Evolutionary conservation across 2,113 vertebrate genomes (phyloP), one percentile per base, ranked within the genome.

Genomic region (Rhombomys opimus): DNA sequence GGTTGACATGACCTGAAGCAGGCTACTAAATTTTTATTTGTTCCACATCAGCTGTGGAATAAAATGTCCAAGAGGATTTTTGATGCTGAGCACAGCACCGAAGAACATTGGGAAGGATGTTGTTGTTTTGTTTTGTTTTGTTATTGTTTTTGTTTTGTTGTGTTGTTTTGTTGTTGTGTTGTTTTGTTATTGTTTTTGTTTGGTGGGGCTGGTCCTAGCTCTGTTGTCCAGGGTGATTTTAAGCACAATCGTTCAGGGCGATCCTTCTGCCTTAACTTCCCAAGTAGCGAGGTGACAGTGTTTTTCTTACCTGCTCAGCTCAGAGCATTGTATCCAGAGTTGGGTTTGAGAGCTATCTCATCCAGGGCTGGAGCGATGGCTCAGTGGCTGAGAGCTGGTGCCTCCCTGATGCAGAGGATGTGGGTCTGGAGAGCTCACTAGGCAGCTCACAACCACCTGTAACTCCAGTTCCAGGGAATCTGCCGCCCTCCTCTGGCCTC

Each of bases 1-100:
- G 96, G 95, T 97, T 95, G 96, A 81, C 78, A 52, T 41, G 90
- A 95, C 76, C 76, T 84, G 81, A 92, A 92, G 86, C 63, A 88
- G 86, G 59, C 88, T 76, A 61, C 35, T 22, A 2, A 63, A n/a
- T 86, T 95, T 92, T 88, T 87, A 73, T 85, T 63, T 77, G 68
- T 10, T 94, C 4, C 12, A 50, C 72, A 46, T 17, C 65, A 32
- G 12, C 59, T 4, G 32, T 70, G 59, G 9, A 38, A 25, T n/a
- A 72, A 84, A 76, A 67, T 50, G 18, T 94, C 57, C n/a, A 3
- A 30, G 52, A 86, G 70, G 50, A 23, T 68, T 88, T 78, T 68
- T 27, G 61, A 46, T 65, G 38, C 65, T 67, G 68, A 94, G 18
- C 12, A 57, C 15, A 89, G 13, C 46, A 70, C 18, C 25, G 27